Conservation (phyloP, 2,888 invertebrate species). For the Fragum fragum region DNA sequence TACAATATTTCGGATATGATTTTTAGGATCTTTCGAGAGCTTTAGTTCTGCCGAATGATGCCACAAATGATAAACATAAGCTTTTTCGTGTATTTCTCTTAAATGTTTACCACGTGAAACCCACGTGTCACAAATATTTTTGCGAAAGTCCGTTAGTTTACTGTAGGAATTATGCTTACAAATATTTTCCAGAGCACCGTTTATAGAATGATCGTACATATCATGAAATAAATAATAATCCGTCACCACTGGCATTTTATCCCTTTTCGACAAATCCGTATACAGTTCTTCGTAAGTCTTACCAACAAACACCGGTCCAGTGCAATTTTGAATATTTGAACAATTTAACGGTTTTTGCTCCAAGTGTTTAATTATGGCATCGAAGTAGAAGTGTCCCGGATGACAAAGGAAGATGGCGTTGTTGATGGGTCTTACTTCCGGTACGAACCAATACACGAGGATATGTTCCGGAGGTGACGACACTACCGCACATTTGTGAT, state of each 20-base stretch:
- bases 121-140: slow-evolving; percentile 27
- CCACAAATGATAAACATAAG: slow-evolving; percentile 26
- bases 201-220: slow-evolving; percentile 24
- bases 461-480: slow-evolving; percentile 27
- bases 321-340: slow-evolving; percentile 18
- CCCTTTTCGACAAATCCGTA: neutral
- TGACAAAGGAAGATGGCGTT: slow-evolving; percentile 27
- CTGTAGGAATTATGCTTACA: slow-evolving; percentile 5
- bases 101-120: slow-evolving; percentile 16
- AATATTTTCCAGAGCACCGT: slow-evolving; percentile 6
- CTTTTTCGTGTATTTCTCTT: slow-evolving; percentile 13
- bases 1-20: slow-evolving; percentile 18
- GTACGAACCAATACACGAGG: slow-evolving; percentile 23
- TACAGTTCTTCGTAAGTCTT: slow-evolving; percentile 16
- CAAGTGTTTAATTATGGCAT: neutral
- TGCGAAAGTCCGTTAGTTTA: slow-evolving; percentile 2
- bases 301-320: slow-evolving; percentile 17
- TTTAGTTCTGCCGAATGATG: slow-evolving; percentile 24
- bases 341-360: slow-evolving; percentile 17
- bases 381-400: slow-evolving; percentile 12
- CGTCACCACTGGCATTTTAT: slow-evolving; percentile 10
- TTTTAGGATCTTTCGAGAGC: neutral
- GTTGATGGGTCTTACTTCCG: slow-evolving; percentile 25
- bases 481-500: slow-evolving; percentile 14
- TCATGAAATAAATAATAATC: slow-evolving; percentile 28